These are phyloP conservation scores for Dicranocentrus wangi DNA, from an alignment of 2,888 invertebrate genomes.

Conservation along the genomic window DNA sequence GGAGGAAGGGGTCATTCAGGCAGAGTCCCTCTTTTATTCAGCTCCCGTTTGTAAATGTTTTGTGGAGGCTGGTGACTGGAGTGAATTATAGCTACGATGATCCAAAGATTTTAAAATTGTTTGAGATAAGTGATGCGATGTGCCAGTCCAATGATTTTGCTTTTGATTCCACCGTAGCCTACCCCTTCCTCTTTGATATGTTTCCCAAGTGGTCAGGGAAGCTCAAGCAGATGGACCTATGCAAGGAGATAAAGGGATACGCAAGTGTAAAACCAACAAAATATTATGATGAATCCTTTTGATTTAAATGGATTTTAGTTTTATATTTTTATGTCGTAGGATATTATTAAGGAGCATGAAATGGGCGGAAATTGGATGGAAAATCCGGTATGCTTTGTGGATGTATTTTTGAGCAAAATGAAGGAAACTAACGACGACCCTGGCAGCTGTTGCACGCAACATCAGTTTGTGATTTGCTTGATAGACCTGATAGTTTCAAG, in stretches of 20 bases:
- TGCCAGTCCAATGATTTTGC: background rate
- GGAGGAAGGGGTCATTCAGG: background rate
- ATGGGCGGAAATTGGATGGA: background rate
- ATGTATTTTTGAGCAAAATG: slow-evolving; percentile 39
- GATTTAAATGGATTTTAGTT: background rate
- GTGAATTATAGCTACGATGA: slow-evolving; percentile 29
- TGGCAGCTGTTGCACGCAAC: slow-evolving; percentile 19
- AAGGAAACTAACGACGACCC: slow-evolving; percentile 23
- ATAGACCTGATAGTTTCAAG: slow-evolving; percentile 12
- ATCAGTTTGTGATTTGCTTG: background rate
- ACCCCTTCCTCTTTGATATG: slow-evolving; percentile 20
- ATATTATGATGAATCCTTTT: background rate
- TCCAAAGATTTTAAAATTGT: slow-evolving; percentile 5
- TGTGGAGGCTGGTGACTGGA: slow-evolving; percentile 53
- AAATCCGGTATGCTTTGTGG: slow-evolving; percentile 38
- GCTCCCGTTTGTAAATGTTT: slow-evolving; percentile 9
- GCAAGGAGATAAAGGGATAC: background rate
- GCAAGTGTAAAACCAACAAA: background rate
- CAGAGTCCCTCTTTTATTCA: slow-evolving; percentile 29
- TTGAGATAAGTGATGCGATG: slow-evolving; percentile 16
- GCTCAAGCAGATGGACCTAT: background rate
- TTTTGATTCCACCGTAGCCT: slow-evolving; percentile 23
- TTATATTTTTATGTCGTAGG: slow-evolving; percentile 17
- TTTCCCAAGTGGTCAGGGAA: slow-evolving; percentile 22
- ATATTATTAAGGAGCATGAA: slow-evolving; percentile 17